Evolutionary conservation across 2,113 vertebrate species (phyloP), one percentile per base, ranked within the genome.

Genomic region (Turnix velox): DNA sequence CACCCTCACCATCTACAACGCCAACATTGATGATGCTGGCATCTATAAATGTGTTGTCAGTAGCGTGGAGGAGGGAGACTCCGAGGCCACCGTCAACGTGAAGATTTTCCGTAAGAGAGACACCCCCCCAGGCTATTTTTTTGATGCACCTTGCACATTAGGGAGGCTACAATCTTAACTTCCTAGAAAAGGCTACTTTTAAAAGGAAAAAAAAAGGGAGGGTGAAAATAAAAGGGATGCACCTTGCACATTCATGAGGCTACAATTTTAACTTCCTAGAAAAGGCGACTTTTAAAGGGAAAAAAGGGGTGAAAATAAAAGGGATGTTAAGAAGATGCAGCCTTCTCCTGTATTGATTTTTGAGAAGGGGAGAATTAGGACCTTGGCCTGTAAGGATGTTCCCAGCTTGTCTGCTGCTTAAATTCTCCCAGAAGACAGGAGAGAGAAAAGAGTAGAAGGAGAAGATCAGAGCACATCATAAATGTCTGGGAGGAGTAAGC

Each of bases 1-100:
- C 75, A 99, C 98, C 3, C 99, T 99, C 90, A 99, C 99, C 59
- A 98, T 99, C 97, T 99, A 99, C 97, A 98, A 98, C 1, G 98
- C 98, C 61, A 97, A 98, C 82, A 98, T 98, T 1, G 98, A 99
- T 7, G 98, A 99, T 7, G 99, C 98, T 1, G 99, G 99, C 86
- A 98, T 98, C 39, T 99, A 99, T 96, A 99, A 98, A 97, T 99
- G 99, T 13, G 97, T 99, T 40, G 98, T 99, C 91, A 98, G 98
- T 31, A 97, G 95, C 2, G 96, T 71, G 5, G 98, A 98, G 17
- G 98, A 98, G 87, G 97, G 97, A 17, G 98, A 99, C 83, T 98
- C 97, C 0, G 99, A 99, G 96, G 98, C 99, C 95, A 99, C 99
- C 0, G 98, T 99, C 97, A 99, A 99, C 8, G 98, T 99, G 92